Base-by-base conservation (phyloP, 1,140 invertebrate genomes). In the Drosophila ogumai region DNA sequence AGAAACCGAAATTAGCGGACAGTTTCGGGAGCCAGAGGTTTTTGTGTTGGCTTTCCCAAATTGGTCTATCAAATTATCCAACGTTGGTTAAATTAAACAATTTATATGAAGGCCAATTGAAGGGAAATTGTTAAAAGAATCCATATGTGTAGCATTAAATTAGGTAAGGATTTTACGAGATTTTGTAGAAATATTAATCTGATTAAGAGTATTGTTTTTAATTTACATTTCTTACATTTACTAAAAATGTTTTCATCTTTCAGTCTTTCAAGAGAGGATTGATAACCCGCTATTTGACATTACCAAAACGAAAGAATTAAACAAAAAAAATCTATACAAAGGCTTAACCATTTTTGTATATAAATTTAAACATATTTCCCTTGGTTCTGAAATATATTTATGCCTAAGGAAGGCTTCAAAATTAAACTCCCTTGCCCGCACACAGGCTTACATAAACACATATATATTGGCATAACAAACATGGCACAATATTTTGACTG, bases 401-500 rank as follows among this genome's bases (percentile, higher is more conserved):
- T 67, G 34, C 54, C 34, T 13, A 28, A 38, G 36, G 28, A 55
- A 43, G 17, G 31, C 43, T 15, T 4, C 38, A 46, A 60, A 61
- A 58, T 52, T 47, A 54, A 67, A n/a, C 17, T 10, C 28, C 38
- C 58, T 22, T 22, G n/a, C 28, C 8, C 64, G 40, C 43, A 49
- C 19, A 56, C n/a, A 17, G 19, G 1, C 19, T 15, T 38, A 19
- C 47, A 66, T 32, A 55, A 32, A 38, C 36, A 56, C 34, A 68
- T 3, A 31, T 44, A 65, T 36, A 66, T 41, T 52, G 64, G 59
- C 54, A 50, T 52, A 66, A 68, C 81, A 81, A 78, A 86, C 78
- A 86, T 69, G 75, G 79, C 82, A 87, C 82, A 82, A 87, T 87
- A 87, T 87, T 87, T 87, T 87, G 82, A 82, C 84, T 87, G 80